Conservation (phyloP, 2,113 vertebrate genomes). For the Capra hircus region DNA sequence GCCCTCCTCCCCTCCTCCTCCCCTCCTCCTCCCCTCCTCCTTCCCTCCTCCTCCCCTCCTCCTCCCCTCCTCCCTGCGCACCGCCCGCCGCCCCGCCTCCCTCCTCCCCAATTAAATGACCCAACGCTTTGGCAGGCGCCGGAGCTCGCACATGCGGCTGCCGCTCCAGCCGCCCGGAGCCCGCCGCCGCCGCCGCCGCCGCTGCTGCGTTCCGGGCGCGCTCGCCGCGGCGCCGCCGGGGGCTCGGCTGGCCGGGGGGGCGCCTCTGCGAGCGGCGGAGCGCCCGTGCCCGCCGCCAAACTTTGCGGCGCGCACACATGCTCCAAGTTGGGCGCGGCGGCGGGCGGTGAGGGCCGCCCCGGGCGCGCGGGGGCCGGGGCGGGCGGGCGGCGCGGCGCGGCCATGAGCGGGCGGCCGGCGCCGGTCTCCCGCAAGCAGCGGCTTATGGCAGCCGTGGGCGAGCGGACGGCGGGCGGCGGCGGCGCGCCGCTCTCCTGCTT, state of each 20-base stretch:
- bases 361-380: neutral
- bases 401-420: slow-evolving; percentile 73
- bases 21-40: too few relatives aligned
- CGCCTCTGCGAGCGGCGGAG: slow-evolving; percentile 61
- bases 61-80: too few relatives aligned
- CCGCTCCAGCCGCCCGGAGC: too few relatives aligned
- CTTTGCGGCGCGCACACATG: slow-evolving; percentile 77
- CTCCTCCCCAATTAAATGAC: too few relatives aligned
- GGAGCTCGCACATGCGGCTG: too few relatives aligned
- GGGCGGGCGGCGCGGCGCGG: slow-evolving; percentile 70
- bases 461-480: slow-evolving; percentile 75
- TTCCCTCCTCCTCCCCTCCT: too few relatives aligned
- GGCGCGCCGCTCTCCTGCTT: slow-evolving; percentile 89
- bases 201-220: slow-evolving; percentile 58
- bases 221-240: slow-evolving; percentile 63
- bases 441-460: slow-evolving; percentile 86
- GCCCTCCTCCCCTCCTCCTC: too few relatives aligned
- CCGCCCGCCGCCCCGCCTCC: too few relatives aligned
- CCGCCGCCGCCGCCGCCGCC: too few relatives aligned
- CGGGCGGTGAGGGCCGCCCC: slow-evolving; percentile 6
- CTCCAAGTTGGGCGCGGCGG: slow-evolving; percentile 77
- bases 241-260: slow-evolving; percentile 41
- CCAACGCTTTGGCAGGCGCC: too few relatives aligned
- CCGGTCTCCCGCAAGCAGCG: slow-evolving; percentile 90
- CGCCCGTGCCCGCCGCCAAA: slow-evolving; percentile 82